Evolutionary conservation across 2,797 vertebrate genomes (phyloP).

Genomic region (Calcarius lapponicus): DNA sequence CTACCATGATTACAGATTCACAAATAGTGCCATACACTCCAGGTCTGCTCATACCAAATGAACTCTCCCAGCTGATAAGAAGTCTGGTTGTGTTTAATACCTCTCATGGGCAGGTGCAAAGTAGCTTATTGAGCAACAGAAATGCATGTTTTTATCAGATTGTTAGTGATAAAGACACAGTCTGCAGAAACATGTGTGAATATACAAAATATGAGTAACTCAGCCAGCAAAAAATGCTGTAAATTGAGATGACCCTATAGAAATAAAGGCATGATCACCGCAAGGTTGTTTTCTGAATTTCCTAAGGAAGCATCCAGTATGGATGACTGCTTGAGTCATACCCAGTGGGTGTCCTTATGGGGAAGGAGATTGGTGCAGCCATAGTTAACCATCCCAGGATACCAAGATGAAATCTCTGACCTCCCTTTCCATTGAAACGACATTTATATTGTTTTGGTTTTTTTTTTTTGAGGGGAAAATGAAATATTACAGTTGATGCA

Average conservation of each 20-base stretch:
- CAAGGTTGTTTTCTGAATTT: not conserved
- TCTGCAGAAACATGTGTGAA: not conserved
- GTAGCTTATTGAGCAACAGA: not conserved
- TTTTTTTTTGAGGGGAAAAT: not conserved
- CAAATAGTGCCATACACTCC: too few relatives aligned
- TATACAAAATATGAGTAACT: not conserved
- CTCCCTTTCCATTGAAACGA: not conserved
- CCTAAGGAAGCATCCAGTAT: not conserved
- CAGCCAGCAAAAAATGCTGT: not conserved
- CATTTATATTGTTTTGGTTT: not conserved
- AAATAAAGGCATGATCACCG: not conserved
- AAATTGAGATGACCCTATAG: not conserved
- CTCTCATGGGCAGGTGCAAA: not conserved
- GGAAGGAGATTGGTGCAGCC: not conserved
- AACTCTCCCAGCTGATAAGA: not conserved
- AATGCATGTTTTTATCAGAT: not conserved
- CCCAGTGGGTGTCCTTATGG: not conserved
- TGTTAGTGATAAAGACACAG: not conserved
- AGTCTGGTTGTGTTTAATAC: rapidly evolving
- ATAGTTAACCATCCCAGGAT: not conserved
- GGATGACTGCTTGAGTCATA: not conserved
- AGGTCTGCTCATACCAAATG: not conserved
- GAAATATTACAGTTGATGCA: not conserved
- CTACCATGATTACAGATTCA: not conserved
- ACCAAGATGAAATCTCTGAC: not conserved